Base-by-base conservation (phyloP, 2,888 invertebrate genomes). In the Drosophila picticornis region DNA sequence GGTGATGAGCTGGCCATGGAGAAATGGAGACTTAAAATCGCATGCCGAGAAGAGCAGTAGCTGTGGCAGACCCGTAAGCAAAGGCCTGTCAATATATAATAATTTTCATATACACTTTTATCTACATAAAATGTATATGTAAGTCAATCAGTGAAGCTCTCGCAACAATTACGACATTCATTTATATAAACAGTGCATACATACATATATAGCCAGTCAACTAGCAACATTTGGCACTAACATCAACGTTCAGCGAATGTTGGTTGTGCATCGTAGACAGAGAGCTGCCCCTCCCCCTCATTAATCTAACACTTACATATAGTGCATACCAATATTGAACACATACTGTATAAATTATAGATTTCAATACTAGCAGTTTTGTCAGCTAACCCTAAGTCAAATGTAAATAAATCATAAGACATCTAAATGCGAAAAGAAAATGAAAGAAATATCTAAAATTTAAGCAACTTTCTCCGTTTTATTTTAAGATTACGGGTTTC, bases 381-480 rank as follows among this genome's bases (percentile, higher is more conserved):
- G 63, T 64, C 72, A 73, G 51, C 53, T 81, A 76, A 71, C n/a
- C 79, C 73, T 80, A 83, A 81, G 84, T 87, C 80, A 73, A 89
- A 34, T 85, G 90, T 89, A 85, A 74, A 85, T 85, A 75, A 77
- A 69, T 79, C 70, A 81, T 72, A 58, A 31, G 51, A 46, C 51
- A 53, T 34, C 46, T 55, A 51, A 56, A 66, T 31, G 16, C 13
- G 13, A 22, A 22, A 40, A 11, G 0, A 2, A 43, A 4, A 10
- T 58, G 19, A 29, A 69, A 31, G 32, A 70, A 48, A 27, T 56
- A 57, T 64, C 50, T 65, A 72, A 67, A 46, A 32, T 25, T 50
- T 73, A 82, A 78, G 70, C 56, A 27, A 71, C 19, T 27, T 38
- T 59, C 56, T 66, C 19, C 19, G 29, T 11, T 4, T 43, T 60